phyloP scores from a whole-genome alignment of 2,888 invertebrate genomes.

The Oithona nana region DNA sequence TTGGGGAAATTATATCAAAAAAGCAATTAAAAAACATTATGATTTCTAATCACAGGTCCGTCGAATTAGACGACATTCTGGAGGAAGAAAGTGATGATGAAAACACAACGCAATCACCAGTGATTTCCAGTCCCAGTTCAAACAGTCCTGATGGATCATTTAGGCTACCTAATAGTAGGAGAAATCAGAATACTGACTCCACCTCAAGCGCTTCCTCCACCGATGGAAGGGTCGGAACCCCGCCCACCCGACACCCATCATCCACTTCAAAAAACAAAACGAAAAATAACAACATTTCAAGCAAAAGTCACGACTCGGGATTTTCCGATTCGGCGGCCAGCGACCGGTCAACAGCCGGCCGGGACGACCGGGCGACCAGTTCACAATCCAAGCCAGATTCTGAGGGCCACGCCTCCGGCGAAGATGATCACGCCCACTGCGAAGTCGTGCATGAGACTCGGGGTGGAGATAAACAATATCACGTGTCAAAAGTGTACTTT shows the following conservation, averaged over 20 bases:
- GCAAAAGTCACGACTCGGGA: conserved; percentile 13
- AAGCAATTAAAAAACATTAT: too few species aligned
- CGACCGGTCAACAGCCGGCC: background rate
- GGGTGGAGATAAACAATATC: background rate
- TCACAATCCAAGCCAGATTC: background rate
- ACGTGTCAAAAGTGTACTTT: conserved; percentile 14
- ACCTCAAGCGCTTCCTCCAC: background rate
- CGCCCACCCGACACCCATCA: background rate
- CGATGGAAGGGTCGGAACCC: background rate
- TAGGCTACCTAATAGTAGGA: conserved; percentile 2
- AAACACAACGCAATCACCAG: background rate
- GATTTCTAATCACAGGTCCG: too few species aligned
- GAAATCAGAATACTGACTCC: background rate
- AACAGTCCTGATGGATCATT: conserved; percentile 7
- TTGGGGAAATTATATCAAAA: too few species aligned
- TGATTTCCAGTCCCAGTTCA: conserved; percentile 3
- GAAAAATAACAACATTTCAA: background rate
- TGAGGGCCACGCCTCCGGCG: background rate
- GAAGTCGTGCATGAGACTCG: background rate
- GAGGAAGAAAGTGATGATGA: conserved; percentile 9
- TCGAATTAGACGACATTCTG: conserved; percentile 9
- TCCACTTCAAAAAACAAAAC: background rate
- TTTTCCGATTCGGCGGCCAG: conserved; percentile 10
- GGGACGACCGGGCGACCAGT: background rate
- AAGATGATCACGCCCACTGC: too few species aligned